These are phyloP conservation scores for Rhinogobius similis DNA, from an alignment of 2,113 vertebrate species.

Conservation along the genomic window DNA sequence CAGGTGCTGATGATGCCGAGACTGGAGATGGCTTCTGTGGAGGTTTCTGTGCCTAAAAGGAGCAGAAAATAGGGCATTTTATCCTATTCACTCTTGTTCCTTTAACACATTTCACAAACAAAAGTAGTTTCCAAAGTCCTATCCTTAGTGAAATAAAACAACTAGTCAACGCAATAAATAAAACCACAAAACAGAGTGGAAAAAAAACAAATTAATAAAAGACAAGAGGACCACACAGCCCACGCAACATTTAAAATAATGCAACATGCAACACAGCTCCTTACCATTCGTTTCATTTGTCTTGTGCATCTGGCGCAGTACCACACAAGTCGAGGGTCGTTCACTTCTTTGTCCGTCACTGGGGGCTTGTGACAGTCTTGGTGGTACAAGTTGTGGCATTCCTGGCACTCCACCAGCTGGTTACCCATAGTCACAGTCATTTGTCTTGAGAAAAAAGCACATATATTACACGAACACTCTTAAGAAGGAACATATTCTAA, in stretches of 20 bases:
- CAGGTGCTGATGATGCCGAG: conserved; percentile 83
- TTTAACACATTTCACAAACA: too few species aligned
- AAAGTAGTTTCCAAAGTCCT: too few species aligned
- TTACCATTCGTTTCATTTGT: conserved; percentile 98
- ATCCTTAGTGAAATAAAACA: too few species aligned
- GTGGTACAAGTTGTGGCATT: conserved; percentile 98
- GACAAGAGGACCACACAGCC: too few species aligned
- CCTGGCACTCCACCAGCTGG: conserved; percentile 97
- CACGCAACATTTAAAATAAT: not conserved
- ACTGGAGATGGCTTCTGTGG: conserved; percentile 90
- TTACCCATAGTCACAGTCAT: conserved; percentile 97
- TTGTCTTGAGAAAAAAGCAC: conserved; percentile 78
- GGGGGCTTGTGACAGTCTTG: conserved; percentile 98
- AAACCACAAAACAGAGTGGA: too few species aligned
- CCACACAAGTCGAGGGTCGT: conserved; percentile 96
- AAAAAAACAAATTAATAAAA: too few species aligned
- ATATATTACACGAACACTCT: not conserved
- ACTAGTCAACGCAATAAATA: too few species aligned
- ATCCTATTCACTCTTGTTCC: not conserved
- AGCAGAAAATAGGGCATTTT: conserved; percentile 2
- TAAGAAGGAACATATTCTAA: not conserved
- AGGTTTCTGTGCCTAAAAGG: conserved; percentile 91
- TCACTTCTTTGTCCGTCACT: conserved; percentile 98
- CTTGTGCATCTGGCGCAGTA: conserved; percentile 96
- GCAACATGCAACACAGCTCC: conserved; percentile 25